Conservation (phyloP, 1,140 invertebrate species). For the Heterodera carotae region DNA sequence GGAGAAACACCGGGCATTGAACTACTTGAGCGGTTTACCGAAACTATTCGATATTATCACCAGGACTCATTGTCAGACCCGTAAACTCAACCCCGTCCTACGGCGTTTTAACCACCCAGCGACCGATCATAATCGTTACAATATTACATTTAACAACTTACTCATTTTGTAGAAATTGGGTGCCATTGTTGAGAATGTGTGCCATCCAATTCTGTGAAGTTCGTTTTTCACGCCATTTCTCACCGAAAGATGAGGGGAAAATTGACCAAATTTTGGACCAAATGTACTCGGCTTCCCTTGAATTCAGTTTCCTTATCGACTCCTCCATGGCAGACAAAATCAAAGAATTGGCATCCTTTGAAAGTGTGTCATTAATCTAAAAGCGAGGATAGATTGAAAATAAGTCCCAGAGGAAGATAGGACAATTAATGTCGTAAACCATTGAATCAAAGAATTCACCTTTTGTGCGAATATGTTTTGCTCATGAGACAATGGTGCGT, state of each 20-base stretch:
- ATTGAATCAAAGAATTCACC: no score
- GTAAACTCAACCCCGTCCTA: no score
- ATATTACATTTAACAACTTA: no score
- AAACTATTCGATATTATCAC: no score
- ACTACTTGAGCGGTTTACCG: no score
- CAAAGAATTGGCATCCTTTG: background rate
- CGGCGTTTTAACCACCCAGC: no score
- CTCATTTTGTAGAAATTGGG: constrained; percentile 47
- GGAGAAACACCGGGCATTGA: constrained; percentile 26
- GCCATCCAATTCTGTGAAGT: constrained; percentile 43
- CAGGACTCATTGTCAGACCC: no score
- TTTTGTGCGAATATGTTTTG: constrained; percentile 39
- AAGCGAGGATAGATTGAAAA: constrained; percentile 10
- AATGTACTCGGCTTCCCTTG: constrained; percentile 41
- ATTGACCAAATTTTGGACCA: constrained; percentile 50
- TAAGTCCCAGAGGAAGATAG: background rate
- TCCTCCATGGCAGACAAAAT: constrained; percentile 31
- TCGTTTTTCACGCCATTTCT: constrained; percentile 37
- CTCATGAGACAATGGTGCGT: constrained; percentile 31
- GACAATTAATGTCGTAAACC: no score
- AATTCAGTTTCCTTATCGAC: constrained; percentile 43
- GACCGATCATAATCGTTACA: no score
- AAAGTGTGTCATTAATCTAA: constrained; percentile 32
- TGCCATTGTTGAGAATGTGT: constrained; percentile 39
- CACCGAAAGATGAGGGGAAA: constrained; percentile 21